Evolutionary conservation across 2,888 invertebrate genomes (phyloP).

Genomic region (Buathra laborator): DNA sequence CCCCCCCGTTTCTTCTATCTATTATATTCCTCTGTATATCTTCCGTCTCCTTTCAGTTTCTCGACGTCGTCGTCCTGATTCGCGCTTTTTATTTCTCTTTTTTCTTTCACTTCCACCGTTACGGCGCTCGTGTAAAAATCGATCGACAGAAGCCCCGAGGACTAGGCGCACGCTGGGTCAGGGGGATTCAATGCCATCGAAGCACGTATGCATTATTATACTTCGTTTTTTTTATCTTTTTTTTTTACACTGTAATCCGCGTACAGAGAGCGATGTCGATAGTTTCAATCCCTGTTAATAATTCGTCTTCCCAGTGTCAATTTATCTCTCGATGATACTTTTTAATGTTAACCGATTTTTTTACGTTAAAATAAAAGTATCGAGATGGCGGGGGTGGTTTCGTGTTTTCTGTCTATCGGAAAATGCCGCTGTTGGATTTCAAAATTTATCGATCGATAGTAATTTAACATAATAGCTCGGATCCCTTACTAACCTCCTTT

Average conservation of each 20-base stretch:
- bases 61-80: conserved; percentile 63
- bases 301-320: not conserved
- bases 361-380: not conserved
- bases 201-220: conserved; percentile 41
- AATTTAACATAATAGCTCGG: not conserved
- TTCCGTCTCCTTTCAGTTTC: conserved; percentile 49
- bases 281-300: not conserved
- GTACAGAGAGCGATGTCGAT: not conserved
- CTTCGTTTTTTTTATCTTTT: not conserved
- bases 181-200: conserved; percentile 74
- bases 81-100: conserved; percentile 61
- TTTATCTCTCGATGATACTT: not conserved
- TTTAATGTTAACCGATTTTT: not conserved
- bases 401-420: not conserved
- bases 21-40: conserved; percentile 18
- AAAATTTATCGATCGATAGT: not conserved
- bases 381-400: not conserved
- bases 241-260: too few species aligned
- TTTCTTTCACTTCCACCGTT: conserved; percentile 56
- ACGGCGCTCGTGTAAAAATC: conserved; percentile 52
- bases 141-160: conserved; percentile 71
- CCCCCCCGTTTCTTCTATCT: conserved; percentile 6
- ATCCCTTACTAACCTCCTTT: not conserved
- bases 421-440: too few species aligned
- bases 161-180: conserved; percentile 72